Evolutionary conservation across 1,140 invertebrate genomes (phyloP).

Genomic region (Heliconius eleuchia): DNA sequence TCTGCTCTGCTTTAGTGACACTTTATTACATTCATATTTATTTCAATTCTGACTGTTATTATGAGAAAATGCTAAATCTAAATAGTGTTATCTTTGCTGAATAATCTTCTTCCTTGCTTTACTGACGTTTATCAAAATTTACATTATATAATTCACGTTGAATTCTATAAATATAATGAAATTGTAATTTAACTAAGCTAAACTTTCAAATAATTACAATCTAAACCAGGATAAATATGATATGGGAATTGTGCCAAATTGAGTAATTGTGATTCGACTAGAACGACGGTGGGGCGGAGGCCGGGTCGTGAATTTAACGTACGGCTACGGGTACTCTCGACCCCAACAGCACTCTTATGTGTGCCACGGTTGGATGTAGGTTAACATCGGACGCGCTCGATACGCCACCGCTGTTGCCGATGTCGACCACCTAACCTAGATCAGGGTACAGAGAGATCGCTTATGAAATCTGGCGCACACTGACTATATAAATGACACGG

Average conservation of each 20-base stretch:
- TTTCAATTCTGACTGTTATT: no score
- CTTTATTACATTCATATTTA: no score
- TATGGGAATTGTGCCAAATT: conserved; percentile 24
- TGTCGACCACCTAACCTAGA: conserved; percentile 80
- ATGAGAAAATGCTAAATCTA: no score
- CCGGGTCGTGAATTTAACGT: conserved; percentile 73
- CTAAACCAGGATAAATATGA: not conserved
- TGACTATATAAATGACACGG: conserved; percentile 70
- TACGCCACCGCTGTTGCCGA: conserved; percentile 69
- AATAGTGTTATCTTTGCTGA: no score
- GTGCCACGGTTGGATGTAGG: conserved; percentile 75
- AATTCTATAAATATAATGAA: not conserved
- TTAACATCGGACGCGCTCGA: conserved; percentile 80
- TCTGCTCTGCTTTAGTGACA: no score
- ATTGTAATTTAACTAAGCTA: not conserved
- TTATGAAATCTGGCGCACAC: conserved; percentile 79
- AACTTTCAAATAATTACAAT: not conserved
- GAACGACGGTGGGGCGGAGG: conserved; percentile 49
- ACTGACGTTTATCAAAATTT: not conserved
- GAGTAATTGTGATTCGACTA: conserved; percentile 43
- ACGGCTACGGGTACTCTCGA: conserved; percentile 64
- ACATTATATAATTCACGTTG: not conserved
- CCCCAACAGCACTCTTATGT: conserved; percentile 63
- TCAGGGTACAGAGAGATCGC: conserved; percentile 79
- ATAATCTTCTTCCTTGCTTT: not conserved